phyloP scores from a whole-genome alignment of 2,888 invertebrate species.

The Temnothorax unifasciatus region DNA sequence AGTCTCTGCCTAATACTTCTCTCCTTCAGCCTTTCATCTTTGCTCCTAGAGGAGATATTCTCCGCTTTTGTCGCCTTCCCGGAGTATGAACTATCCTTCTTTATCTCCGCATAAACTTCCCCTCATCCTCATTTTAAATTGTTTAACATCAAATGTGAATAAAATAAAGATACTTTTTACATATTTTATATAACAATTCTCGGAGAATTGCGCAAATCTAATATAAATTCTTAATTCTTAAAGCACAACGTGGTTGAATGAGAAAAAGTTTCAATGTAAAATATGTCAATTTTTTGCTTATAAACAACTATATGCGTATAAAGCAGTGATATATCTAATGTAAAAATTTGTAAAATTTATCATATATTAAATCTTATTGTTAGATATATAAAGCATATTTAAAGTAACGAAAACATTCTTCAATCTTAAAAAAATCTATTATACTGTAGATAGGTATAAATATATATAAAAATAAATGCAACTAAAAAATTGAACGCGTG shows the following conservation, averaged over 20 bases:
- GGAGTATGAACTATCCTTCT: slow-evolving; percentile 64
- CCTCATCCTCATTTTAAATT: slow-evolving; percentile 49
- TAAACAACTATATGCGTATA: not conserved
- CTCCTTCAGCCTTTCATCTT: slow-evolving; percentile 70
- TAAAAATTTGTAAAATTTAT: slow-evolving; percentile 8
- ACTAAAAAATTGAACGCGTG: not conserved
- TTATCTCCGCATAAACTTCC: slow-evolving; percentile 57
- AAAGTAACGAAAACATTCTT: slow-evolving; percentile 4
- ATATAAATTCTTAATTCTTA: slow-evolving; percentile 29
- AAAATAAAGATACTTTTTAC: slow-evolving; percentile 23
- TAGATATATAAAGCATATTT: not conserved
- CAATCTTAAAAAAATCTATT: not conserved
- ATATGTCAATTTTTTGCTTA: slow-evolving; percentile 20
- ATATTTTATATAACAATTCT: slow-evolving; percentile 19
- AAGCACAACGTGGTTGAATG: not conserved
- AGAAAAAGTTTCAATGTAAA: not conserved
- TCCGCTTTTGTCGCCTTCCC: slow-evolving; percentile 60
- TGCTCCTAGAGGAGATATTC: slow-evolving; percentile 59
- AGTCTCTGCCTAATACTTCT: slow-evolving; percentile 77
- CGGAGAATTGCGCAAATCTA: not conserved
- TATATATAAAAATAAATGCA: not conserved
- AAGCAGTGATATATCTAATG: not conserved
- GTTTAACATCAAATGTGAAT: slow-evolving; percentile 61
- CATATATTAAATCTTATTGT: not conserved
- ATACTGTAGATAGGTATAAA: not conserved